Conservation (phyloP, 2,888 invertebrate species). For the Mechanitis mazaeus region DNA sequence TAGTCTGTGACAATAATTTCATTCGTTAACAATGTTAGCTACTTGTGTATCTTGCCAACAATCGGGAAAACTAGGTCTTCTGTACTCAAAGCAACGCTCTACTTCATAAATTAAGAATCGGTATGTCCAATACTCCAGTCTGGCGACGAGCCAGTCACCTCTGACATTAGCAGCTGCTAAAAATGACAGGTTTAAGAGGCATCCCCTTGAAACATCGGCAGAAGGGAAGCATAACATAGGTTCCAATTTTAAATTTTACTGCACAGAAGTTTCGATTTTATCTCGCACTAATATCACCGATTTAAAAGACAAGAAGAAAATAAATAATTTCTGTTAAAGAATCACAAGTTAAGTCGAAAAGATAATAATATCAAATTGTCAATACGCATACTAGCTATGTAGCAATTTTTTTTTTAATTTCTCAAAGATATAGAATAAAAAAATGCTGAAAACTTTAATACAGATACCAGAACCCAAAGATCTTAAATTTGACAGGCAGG, state of each 20-base stretch:
- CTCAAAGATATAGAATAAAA: too few species aligned
- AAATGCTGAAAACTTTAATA: too few species aligned
- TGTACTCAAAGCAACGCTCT: slow-evolving; percentile 3
- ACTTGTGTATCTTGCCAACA: slow-evolving; percentile 20
- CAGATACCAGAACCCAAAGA: too few species aligned
- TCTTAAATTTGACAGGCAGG: neutral
- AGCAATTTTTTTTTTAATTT: too few species aligned
- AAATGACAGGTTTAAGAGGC: slow-evolving; percentile 41
- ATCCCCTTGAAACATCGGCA: slow-evolving; percentile 27
- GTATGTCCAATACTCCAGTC: slow-evolving; percentile 26
- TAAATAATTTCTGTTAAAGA: too few species aligned
- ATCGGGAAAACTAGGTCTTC: slow-evolving; percentile 16
- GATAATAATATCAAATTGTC: too few species aligned
- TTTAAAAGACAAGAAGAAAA: too few species aligned
- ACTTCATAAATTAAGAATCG: slow-evolving; percentile 33
- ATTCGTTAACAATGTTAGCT: slow-evolving; percentile 21
- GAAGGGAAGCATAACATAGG: slow-evolving; percentile 11
- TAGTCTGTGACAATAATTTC: slow-evolving; percentile 11
- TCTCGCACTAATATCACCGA: too few species aligned
- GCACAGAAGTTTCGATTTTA: neutral
- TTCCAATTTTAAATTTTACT: slow-evolving; percentile 3
- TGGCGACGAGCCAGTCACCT: slow-evolving; percentile 47
- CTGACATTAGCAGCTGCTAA: slow-evolving; percentile 40
- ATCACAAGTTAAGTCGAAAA: too few species aligned
- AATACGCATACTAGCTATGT: too few species aligned